Base-by-base conservation (phyloP, 2,113 vertebrate species). In the Menura novaehollandiae region DNA sequence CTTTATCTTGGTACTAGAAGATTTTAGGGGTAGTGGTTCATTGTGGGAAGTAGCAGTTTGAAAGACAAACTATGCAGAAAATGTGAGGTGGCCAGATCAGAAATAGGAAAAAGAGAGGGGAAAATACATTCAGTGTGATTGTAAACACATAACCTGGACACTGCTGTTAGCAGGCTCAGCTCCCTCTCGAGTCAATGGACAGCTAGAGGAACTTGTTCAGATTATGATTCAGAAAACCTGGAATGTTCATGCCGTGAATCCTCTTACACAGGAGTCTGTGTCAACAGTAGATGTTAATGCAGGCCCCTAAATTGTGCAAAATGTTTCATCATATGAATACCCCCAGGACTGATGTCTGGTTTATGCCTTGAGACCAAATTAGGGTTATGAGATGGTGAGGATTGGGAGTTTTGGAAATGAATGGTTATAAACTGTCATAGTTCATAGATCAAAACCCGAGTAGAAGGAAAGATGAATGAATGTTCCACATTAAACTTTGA, bases 221-320 rank as follows among this genome's bases (percentile, higher is more conserved):
- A 43, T 41, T 30, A 13, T 18, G 26, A n/a, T 69, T 73, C 26
- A 27, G 49, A 83, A 76, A 77, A 52, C 0, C 1, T 35, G 13
- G 56, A 72, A 4, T 4, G 8, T 69, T 85, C 0, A 1, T 84
- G 62, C 14, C 33, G 10, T 0, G 2, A 37, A 51, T 87, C 10
- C 23, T 81, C 28, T 87, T 63, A 30, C 3, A 4, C 8, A 18
- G 37, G 21, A 67, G 8, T 23, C 26, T 86, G 15, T 0, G 1
- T 55, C 80, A 71, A 39, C 11, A 43, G 28, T n/a, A 44, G 64
- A 13, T 81, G 16, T 22, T 85, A 52, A 64, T 52, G 24, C 32
- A 62, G 41, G 28, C n/a, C 35, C 7, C 46, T 41, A 9, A 72
- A 30, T 27, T 49, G 28, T 53, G 32, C 15, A 46, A 51, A 69